Base-by-base conservation (phyloP, 2,113 vertebrate genomes). In the Carassius auratus region DNA sequence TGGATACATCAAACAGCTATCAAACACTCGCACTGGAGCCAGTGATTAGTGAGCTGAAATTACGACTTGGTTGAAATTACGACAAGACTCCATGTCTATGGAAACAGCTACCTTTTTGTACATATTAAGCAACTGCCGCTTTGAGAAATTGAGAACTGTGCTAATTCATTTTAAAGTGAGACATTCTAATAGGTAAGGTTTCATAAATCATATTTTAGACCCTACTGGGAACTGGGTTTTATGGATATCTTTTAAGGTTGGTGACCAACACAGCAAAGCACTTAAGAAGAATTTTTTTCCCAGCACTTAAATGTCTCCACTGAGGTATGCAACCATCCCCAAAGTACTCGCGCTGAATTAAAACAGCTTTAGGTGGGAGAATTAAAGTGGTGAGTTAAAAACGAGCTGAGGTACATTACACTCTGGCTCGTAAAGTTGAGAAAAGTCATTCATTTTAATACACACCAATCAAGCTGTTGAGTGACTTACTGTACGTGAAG, bases 291-390 rank as follows among this genome's bases (percentile, higher is more conserved):
- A 86, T 80, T 62, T 3, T 90, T 87, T 85, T 90, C 85, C 50
- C 84, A 89, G 83, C 52, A 83, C 81, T 91, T 74, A 86, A 87
- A 86, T 88, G 87, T 87, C 90, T 91, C 87, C 84, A 88, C 77
- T 88, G 86, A 89, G 89, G 85, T 88, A 87, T 88, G 89, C 64
- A 84, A 69, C 85, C 88, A 91, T 90, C 87, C 85, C 76, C 73
- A 87, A 89, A 90, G 91, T 81, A 90, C 89, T 87, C 87, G 87
- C 83, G 85, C 62, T 85, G 80, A 91, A 91, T 90, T 91, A 86
- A 86, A 36, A 87, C 66, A 88, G 45, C 10, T 83, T 78, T 85
- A 78, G 50, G 68, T 75, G 61, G 50, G 26, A 45, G 68, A 83
- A 73, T 83, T 83, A 83, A 83, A 83, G 61, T 66, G 79, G 38